Evolutionary conservation across 2,797 vertebrate species (phyloP).

Genomic region (Coregonus sp.): DNA sequence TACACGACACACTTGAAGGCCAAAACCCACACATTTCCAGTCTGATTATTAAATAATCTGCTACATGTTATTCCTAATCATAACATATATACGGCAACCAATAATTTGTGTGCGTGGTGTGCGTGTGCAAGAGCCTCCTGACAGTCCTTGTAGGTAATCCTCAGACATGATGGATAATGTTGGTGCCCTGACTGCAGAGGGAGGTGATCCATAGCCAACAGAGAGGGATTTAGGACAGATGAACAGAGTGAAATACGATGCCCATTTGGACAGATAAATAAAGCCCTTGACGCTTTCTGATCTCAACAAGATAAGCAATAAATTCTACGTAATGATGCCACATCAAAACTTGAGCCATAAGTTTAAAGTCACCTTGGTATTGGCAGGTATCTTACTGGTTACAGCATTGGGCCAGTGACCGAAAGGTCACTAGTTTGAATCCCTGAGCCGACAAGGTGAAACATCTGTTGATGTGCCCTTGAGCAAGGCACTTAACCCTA

Average conservation of each 20-base stretch:
- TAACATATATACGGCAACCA: not conserved
- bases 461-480: no score
- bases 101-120: not conserved
- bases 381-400: no score
- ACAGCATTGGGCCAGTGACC: no score
- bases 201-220: slow-evolving; percentile 20
- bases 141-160: slow-evolving; percentile 8
- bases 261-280: slow-evolving; percentile 17
- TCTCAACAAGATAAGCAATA: slow-evolving; percentile 9
- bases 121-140: not conserved
- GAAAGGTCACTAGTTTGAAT: no score
- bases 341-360: not conserved
- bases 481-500: no score
- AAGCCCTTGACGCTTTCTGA: slow-evolving; percentile 7
- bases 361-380: slow-evolving; percentile 11
- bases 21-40: not conserved
- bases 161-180: slow-evolving; percentile 38
- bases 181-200: slow-evolving; percentile 25
- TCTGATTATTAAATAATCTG: slow-evolving; percentile 6
- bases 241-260: slow-evolving; percentile 19
- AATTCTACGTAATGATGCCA: not conserved
- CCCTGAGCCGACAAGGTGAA: no score
- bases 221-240: slow-evolving; percentile 8
- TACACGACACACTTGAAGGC: not conserved
- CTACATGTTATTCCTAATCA: not conserved